These are phyloP conservation scores for Proctacanthus coquilletti DNA, from an alignment of 1,140 invertebrate genomes.

Conservation along the genomic window DNA sequence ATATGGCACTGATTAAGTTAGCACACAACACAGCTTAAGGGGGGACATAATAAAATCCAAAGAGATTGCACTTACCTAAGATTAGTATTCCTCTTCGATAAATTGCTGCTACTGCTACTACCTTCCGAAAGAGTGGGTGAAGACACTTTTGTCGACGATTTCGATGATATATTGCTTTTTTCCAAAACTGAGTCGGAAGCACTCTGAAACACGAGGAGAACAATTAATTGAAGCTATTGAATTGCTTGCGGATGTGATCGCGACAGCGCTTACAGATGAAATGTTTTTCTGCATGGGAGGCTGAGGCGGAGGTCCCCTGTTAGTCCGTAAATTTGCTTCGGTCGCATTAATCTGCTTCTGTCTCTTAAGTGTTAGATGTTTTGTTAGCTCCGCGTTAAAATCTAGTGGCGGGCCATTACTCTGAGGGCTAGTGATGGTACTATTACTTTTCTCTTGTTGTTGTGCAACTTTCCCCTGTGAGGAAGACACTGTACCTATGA, in stretches of 20 bases:
- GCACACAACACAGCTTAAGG: too few relatives aligned
- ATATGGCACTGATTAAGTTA: slow-evolving; percentile 3
- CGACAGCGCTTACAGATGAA: slow-evolving; percentile 2
- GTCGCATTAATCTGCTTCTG: slow-evolving; percentile 29
- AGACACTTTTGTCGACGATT: slow-evolving; percentile 12
- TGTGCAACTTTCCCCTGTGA: slow-evolving; percentile 7
- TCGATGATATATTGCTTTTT: slow-evolving; percentile 6
- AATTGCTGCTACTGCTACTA: slow-evolving; percentile 16
- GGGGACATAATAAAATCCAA: too few relatives aligned
- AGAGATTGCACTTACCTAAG: slow-evolving; percentile 23
- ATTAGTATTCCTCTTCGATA: slow-evolving; percentile 25
- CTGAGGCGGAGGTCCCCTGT: slow-evolving; percentile 29
- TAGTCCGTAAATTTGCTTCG: slow-evolving; percentile 29
- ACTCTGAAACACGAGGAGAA: slow-evolving; percentile 8
- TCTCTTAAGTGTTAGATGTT: slow-evolving; percentile 27
- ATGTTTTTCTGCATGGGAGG: slow-evolving; percentile 18
- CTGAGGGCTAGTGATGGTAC: slow-evolving; percentile 4
- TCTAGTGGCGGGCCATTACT: slow-evolving; percentile 23
- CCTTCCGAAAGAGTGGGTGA: slow-evolving; percentile 26
- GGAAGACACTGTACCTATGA: too few relatives aligned
- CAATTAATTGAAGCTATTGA: too few relatives aligned
- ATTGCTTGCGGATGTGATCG: too few relatives aligned
- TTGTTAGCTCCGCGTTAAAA: slow-evolving; percentile 27
- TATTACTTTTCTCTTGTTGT: slow-evolving; percentile 7
- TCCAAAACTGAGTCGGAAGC: slow-evolving; percentile 10